Conservation (phyloP, 2,113 vertebrate genomes). For the Oxyura jamaicensis region DNA sequence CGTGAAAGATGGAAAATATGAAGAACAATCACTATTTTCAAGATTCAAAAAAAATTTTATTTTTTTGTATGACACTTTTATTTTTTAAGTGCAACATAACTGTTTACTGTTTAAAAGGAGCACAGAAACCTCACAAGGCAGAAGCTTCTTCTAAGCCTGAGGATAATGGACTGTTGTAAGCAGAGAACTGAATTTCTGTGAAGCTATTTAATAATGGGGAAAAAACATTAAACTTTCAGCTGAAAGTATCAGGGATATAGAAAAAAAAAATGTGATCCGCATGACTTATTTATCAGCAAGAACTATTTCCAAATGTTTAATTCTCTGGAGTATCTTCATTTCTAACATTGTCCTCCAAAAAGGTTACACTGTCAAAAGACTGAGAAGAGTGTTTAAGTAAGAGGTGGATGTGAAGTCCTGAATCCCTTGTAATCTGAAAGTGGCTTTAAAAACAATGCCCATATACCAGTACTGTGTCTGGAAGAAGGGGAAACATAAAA, state of each 20-base stretch:
- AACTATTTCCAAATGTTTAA: neutral
- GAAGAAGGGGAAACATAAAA: neutral
- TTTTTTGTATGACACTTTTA: slow-evolving; percentile 77
- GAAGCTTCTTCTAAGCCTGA: slow-evolving; percentile 5
- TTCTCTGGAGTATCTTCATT: neutral
- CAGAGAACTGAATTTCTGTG: slow-evolving; percentile 66
- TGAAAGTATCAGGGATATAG: slow-evolving; percentile 55
- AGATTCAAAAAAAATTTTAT: slow-evolving; percentile 63
- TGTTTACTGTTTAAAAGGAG: slow-evolving; percentile 44
- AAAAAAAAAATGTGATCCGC: slow-evolving; percentile 47
- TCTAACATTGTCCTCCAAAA: neutral
- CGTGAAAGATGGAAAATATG: slow-evolving; percentile 60
- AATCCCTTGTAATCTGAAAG: neutral
- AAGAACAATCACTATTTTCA: slow-evolving; percentile 48
- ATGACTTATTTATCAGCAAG: slow-evolving; percentile 51
- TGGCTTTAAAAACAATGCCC: neutral
- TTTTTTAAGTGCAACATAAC: slow-evolving; percentile 69
- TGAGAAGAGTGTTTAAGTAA: neutral
- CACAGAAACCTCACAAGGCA: slow-evolving; percentile 16
- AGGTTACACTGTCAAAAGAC: neutral
- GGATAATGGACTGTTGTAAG: slow-evolving; percentile 28
- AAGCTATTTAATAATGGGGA: slow-evolving; percentile 72
- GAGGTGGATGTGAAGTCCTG: neutral
- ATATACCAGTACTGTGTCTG: neutral
- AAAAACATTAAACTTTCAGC: slow-evolving; percentile 51